These are phyloP conservation scores for Characodon lateralis DNA, from an alignment of 2,797 vertebrate species.

Conservation along the genomic window DNA sequence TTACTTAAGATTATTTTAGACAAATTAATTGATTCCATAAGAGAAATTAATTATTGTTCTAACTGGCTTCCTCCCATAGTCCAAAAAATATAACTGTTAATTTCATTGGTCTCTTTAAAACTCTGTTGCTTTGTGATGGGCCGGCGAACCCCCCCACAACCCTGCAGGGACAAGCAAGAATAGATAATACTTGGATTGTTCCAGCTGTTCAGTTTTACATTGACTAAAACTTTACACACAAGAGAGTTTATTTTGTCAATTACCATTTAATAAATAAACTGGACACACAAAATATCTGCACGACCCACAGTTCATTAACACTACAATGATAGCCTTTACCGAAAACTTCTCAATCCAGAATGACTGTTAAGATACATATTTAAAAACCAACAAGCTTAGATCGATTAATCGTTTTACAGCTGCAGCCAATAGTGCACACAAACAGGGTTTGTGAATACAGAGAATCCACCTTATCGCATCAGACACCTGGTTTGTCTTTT, in stretches of 20 bases:
- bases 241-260: too few relatives aligned
- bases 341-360: too few relatives aligned
- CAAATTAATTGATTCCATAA: neutral
- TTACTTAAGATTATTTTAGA: neutral
- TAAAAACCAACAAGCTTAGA: too few relatives aligned
- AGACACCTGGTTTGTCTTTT: neutral
- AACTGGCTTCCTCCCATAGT: neutral
- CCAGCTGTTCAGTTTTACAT: too few relatives aligned
- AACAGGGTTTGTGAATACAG: neutral
- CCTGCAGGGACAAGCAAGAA: too few relatives aligned
- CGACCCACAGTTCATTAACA: neutral
- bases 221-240: too few relatives aligned
- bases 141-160: too few relatives aligned
- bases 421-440: too few relatives aligned
- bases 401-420: neutral
- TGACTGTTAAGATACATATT: too few relatives aligned
- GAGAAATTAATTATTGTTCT: neutral
- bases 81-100: neutral
- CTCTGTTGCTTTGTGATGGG: too few relatives aligned
- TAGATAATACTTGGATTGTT: too few relatives aligned
- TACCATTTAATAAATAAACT: neutral
- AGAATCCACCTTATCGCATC: neutral
- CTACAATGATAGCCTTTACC: too few relatives aligned
- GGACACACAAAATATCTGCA: neutral
- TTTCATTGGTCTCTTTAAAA: neutral